A percentile compares a stretch with the other conserved stretches of the same genome.
These are phyloP conservation scores for Eledone cirrhosa DNA, from an alignment of 2,888 invertebrate genomes.

Conservation along the genomic window DNA sequence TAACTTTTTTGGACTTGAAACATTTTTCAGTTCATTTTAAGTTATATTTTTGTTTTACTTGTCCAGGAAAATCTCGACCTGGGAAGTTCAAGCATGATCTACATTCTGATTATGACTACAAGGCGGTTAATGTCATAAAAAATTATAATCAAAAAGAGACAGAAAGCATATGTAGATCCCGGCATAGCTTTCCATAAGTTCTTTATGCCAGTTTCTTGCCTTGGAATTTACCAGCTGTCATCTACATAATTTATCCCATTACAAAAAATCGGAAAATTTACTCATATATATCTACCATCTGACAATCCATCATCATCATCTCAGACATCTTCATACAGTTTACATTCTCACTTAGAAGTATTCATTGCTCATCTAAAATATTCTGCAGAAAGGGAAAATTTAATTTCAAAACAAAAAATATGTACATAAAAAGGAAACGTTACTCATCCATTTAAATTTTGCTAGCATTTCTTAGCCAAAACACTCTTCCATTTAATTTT, in stretches of 20 bases:
- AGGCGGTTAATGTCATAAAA: slow-evolving; percentile 23
- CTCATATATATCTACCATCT: neutral
- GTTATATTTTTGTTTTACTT: slow-evolving; percentile 28
- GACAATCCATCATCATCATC: slow-evolving; percentile 15
- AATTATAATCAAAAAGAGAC: slow-evolving; percentile 12
- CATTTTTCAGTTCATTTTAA: slow-evolving; percentile 26
- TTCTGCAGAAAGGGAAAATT: no score
- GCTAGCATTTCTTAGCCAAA: no score
- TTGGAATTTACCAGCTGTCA: slow-evolving; percentile 25
- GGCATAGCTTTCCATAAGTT: slow-evolving; percentile 25
- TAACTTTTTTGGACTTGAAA: slow-evolving; percentile 24
- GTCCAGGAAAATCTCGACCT: slow-evolving; percentile 28
- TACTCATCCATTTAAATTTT: no score
- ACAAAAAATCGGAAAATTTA: neutral
- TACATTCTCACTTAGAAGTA: no score
- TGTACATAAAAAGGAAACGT: no score
- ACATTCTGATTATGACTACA: slow-evolving; percentile 27
- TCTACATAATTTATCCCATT: slow-evolving; percentile 13
- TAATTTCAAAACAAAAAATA: no score
- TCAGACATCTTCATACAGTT: no score
- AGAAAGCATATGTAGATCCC: slow-evolving; percentile 9
- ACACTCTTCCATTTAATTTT: no score
- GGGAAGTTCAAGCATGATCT: slow-evolving; percentile 26
- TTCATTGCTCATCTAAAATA: no score
- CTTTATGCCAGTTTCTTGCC: slow-evolving; percentile 22